Conservation (phyloP, 2,113 vertebrate species). For the Callipepla squamata region DNA sequence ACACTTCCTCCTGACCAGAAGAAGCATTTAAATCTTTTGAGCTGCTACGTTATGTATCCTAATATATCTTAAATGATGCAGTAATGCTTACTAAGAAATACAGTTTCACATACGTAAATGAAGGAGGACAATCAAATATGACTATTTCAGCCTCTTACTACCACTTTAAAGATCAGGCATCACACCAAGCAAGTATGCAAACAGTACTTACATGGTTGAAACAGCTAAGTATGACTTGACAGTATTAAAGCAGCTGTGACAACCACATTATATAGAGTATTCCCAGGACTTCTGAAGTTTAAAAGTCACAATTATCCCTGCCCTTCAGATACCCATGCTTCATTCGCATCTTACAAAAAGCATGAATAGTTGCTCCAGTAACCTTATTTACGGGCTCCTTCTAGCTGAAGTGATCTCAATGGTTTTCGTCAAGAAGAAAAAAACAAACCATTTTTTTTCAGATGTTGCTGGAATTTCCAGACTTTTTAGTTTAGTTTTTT, state of each 20-base stretch:
- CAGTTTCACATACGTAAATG: background rate
- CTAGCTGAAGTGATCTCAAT: background rate
- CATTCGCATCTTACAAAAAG: background rate
- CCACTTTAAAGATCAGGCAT: background rate
- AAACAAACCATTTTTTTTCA: background rate
- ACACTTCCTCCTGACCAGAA: background rate
- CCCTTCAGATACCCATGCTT: background rate
- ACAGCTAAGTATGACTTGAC: background rate
- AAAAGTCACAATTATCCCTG: background rate
- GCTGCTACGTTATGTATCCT: background rate
- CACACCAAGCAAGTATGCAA: background rate
- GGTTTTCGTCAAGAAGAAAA: background rate
- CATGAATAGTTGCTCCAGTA: background rate
- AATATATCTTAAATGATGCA: background rate
- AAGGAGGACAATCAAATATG: background rate
- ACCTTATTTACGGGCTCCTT: background rate
- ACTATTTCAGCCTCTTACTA: background rate
- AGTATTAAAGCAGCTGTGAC: background rate
- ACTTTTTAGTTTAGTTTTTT: background rate
- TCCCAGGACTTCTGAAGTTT: background rate
- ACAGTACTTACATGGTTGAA: background rate
- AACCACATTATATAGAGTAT: background rate
- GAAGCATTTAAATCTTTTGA: background rate
- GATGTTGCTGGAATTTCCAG: background rate
- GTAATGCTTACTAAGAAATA: background rate